Evolutionary conservation across 2,888 invertebrate species (phyloP).

Genomic region (Torymus texanus): DNA sequence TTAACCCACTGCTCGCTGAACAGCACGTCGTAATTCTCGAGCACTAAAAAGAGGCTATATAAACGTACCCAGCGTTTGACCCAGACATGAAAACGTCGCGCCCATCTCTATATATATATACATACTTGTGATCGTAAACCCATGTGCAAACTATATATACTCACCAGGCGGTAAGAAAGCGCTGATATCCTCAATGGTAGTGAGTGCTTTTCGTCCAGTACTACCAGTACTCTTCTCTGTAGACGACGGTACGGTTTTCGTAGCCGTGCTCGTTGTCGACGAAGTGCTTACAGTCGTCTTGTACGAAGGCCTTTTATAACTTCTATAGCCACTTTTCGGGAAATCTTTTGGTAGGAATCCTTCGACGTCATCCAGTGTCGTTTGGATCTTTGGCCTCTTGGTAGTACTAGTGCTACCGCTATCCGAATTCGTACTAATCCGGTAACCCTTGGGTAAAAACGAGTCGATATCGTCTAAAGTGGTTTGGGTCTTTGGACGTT

Average conservation of each 20-base stretch:
- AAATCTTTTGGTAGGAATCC: constrained; percentile 62
- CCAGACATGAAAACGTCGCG: too few relatives aligned
- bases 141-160: constrained; percentile 53
- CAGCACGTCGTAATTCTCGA: too few relatives aligned
- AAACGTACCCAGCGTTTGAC: too few relatives aligned
- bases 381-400: constrained; percentile 51
- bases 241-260: constrained; percentile 35
- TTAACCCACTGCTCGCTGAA: too few relatives aligned
- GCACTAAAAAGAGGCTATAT: too few relatives aligned
- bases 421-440: background rate
- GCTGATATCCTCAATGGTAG: constrained; percentile 76
- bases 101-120: too few relatives aligned
- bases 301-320: constrained; percentile 41
- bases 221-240: constrained; percentile 50
- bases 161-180: constrained; percentile 81
- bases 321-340: constrained; percentile 48
- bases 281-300: constrained; percentile 41
- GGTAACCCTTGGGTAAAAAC: constrained; percentile 59
- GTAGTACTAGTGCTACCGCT: constrained; percentile 14
- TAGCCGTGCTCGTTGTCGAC: constrained; percentile 48
- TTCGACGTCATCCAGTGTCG: constrained; percentile 61
- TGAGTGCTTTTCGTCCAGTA: constrained; percentile 50
- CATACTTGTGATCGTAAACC: too few relatives aligned
- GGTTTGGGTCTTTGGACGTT: constrained; percentile 53
- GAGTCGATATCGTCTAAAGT: constrained; percentile 61